Evolutionary conservation across 2,113 vertebrate species (phyloP).

Genomic region (Mesoclemmys tuberculata): DNA sequence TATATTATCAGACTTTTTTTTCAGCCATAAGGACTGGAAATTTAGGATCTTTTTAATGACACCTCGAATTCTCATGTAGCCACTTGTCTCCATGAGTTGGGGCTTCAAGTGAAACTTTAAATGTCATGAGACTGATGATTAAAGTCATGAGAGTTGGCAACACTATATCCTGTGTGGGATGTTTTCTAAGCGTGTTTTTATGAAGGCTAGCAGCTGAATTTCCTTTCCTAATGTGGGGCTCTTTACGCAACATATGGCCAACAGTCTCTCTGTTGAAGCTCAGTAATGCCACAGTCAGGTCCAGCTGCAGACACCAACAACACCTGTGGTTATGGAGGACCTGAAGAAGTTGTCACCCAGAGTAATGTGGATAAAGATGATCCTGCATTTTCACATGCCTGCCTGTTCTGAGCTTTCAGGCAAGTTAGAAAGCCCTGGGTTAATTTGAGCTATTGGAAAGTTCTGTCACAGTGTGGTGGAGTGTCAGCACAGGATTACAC

Average conservation of each 20-base stretch:
- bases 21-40: constrained; percentile 35
- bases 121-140: constrained; percentile 53
- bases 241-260: neutral
- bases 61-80: constrained; percentile 43
- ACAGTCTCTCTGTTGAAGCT: constrained; percentile 35
- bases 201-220: neutral
- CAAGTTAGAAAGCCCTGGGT: neutral
- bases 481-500: neutral
- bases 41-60: constrained; percentile 63
- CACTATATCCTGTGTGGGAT: neutral
- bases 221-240: constrained; percentile 12
- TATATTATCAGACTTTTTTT: constrained; percentile 68
- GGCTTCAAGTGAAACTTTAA: constrained; percentile 66
- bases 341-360: neutral
- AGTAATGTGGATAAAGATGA: neutral
- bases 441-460: accelerated
- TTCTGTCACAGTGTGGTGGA: accelerated
- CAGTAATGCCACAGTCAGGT: neutral
- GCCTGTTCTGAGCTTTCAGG: neutral
- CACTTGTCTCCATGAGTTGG: constrained; percentile 54
- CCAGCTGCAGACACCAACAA: neutral
- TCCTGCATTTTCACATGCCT: neutral
- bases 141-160: constrained; percentile 21
- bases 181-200: constrained; percentile 7
- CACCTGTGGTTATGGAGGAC: accelerated